A percentile compares a stretch with the other conserved stretches of the same genome.
phyloP scores from a whole-genome alignment of 2,797 vertebrate genomes.

The Bufotes viridis region DNA sequence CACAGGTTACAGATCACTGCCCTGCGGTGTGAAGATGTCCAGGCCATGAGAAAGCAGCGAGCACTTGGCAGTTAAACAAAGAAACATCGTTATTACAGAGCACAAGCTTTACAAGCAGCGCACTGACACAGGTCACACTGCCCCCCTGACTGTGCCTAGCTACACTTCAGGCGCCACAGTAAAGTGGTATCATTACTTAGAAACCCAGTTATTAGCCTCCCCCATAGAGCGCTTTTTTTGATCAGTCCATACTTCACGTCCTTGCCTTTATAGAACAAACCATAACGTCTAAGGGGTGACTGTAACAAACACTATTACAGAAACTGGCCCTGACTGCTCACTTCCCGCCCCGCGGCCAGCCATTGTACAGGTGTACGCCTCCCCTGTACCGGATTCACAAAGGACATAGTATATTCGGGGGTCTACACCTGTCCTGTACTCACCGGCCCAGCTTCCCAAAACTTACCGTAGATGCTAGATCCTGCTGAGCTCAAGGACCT shows the following conservation, averaged over 20 bases:
- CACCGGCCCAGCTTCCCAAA: constrained; percentile 21
- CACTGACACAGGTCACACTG: not conserved
- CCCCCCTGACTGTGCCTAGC: not conserved
- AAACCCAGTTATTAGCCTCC: not conserved
- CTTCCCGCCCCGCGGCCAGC: not conserved
- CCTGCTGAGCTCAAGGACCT: not conserved
- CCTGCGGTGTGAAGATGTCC: too few relatives aligned
- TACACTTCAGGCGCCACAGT: too few relatives aligned
- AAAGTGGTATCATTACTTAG: too few relatives aligned
- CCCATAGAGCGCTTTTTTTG: not conserved
- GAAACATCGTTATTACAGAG: not conserved
- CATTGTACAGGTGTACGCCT: not conserved
- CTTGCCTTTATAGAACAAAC: constrained; percentile 7
- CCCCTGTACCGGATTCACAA: not conserved
- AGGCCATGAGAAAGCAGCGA: too few relatives aligned
- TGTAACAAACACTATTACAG: not conserved
- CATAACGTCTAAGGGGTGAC: not conserved
- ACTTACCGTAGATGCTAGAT: constrained; percentile 22
- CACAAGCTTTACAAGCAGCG: not conserved
- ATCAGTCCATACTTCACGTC: not conserved
- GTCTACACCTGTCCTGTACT: not conserved
- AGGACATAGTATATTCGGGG: too few relatives aligned
- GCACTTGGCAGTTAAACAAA: too few relatives aligned
- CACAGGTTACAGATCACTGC: too few relatives aligned
- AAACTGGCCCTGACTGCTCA: not conserved